Evolutionary conservation across 23 tunicate genomes (phyloP).

Genomic region (Ciona savignyi): DNA sequence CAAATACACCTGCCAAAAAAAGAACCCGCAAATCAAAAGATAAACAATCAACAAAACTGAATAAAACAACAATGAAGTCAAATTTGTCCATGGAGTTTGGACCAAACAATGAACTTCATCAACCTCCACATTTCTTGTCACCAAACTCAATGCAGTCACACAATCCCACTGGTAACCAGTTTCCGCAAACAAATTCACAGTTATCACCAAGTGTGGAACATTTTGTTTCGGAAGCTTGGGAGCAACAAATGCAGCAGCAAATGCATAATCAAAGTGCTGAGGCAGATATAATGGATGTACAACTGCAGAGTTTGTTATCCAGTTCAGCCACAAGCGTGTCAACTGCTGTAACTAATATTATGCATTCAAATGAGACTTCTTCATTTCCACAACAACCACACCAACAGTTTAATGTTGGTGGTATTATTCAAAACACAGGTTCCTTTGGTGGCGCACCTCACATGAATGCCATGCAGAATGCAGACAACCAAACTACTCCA

Average conservation of each 20-base stretch:
- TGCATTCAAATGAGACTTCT: neutral
- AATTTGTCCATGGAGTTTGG: neutral
- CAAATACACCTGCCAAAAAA: constrained; percentile 26
- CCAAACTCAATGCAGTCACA: neutral
- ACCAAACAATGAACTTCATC: constrained; percentile 4
- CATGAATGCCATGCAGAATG: neutral
- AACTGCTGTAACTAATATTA: constrained; percentile 11
- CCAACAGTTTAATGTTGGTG: neutral
- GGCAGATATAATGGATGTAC: constrained; percentile 67
- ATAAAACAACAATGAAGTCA: neutral
- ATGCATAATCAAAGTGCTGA: constrained; percentile 42
- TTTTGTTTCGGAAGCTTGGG: constrained; percentile 66
- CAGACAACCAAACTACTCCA: neutral
- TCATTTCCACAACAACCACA: neutral
- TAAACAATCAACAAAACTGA: constrained; percentile 27
- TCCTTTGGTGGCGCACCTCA: neutral
- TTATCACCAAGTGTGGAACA: constrained; percentile 65
- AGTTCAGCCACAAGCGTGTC: constrained; percentile 30
- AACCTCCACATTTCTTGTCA: neutral
- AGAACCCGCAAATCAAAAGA: constrained; percentile 56
- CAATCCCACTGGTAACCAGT: neutral
- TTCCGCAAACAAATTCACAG: constrained; percentile 22
- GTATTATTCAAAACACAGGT: neutral
- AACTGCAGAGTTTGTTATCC: constrained; percentile 49
- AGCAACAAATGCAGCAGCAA: constrained; percentile 33